A percentile compares a stretch with the other conserved stretches of the same genome.
phyloP scores from a whole-genome alignment of 2,888 invertebrate genomes.

The Hetaerina titia region DNA sequence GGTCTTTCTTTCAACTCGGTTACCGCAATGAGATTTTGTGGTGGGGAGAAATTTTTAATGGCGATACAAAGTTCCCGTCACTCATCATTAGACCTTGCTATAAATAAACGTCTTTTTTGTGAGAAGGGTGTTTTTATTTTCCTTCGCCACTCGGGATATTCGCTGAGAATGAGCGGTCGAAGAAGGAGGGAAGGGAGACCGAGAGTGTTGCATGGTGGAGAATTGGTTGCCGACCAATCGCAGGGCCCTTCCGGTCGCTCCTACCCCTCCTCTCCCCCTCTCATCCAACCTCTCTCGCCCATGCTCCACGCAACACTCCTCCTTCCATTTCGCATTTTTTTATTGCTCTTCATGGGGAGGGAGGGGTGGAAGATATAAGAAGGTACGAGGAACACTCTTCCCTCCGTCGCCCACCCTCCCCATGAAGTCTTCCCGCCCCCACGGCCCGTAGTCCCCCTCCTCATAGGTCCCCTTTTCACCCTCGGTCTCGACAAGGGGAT shows the following conservation, averaged over 20 bases:
- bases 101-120: conserved; percentile 51
- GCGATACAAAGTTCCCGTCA: conserved; percentile 60
- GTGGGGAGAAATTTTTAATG: conserved; percentile 48
- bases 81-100: conserved; percentile 54
- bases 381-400: neutral
- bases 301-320: neutral
- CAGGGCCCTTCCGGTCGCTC: neutral
- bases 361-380: neutral
- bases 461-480: neutral
- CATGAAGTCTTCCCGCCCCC: neutral
- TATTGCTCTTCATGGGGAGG: neutral
- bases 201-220: neutral
- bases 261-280: neutral
- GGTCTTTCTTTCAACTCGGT: conserved; percentile 39
- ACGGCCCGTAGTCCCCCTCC: neutral
- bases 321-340: neutral
- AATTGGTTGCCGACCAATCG: conserved; percentile 38
- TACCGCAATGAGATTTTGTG: conserved; percentile 39
- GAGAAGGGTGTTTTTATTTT: neutral
- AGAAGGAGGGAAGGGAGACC: neutral
- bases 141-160: neutral
- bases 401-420: neutral
- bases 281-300: neutral
- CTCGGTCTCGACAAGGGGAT: conserved; percentile 2
- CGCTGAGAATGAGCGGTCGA: neutral